Evolutionary conservation across 37 sponge, comb jelly and placozoan genomes (phyloP).

Genomic region (Haliclona indistincta): DNA sequence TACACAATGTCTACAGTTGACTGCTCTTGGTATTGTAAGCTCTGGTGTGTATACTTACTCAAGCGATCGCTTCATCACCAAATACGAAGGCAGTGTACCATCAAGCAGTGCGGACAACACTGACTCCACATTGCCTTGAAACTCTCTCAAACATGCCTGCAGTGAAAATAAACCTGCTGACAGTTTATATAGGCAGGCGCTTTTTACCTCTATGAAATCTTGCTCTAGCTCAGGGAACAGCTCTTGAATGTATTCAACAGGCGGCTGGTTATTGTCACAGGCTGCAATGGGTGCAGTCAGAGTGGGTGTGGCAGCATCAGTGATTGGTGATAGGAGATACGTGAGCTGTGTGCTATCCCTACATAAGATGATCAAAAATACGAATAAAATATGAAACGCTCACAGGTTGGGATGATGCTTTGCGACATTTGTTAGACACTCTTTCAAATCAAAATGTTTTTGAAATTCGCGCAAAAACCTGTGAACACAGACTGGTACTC

Average conservation of each 20-base stretch:
- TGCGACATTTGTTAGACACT: slow-evolving; percentile 16
- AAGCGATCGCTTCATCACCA: slow-evolving; percentile 2
- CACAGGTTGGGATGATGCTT: slow-evolving; percentile 38
- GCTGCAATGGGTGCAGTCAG: neutral
- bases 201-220: slow-evolving; percentile 38
- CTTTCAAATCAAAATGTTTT: slow-evolving; percentile 51
- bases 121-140: slow-evolving; percentile 10
- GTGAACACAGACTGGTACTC: neutral
- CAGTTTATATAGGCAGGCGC: neutral
- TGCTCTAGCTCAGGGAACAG: slow-evolving; percentile 62
- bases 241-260: slow-evolving; percentile 60
- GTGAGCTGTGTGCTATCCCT: slow-evolving; percentile 49
- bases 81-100: slow-evolving; percentile 35
- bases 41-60: neutral
- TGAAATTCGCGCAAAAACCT: slow-evolving; percentile 60
- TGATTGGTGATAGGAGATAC: slow-evolving; percentile 41
- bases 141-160: slow-evolving; percentile 45
- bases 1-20: too few species aligned
- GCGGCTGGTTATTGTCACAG: neutral
- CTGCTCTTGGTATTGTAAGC: too few species aligned
- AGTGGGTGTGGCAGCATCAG: neutral
- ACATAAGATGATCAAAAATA: neutral
- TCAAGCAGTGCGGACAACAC: slow-evolving; percentile 34
- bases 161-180: neutral
- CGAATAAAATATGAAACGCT: neutral